phyloP scores from a whole-genome alignment of 1,140 invertebrate species.

The Drosophila serrata region DNA sequence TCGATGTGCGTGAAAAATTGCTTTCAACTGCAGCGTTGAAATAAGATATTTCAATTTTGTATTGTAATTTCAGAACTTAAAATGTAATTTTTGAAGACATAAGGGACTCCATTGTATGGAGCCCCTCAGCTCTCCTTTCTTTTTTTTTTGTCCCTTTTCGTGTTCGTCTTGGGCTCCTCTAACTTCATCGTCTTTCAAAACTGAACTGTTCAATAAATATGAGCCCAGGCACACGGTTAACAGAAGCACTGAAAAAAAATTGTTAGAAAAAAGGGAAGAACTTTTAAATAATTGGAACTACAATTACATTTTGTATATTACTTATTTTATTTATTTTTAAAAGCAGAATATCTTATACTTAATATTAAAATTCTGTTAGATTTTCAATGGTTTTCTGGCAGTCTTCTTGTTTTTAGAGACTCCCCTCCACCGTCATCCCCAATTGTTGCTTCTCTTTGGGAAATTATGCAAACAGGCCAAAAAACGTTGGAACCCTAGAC shows the following conservation, averaged over 20 bases:
- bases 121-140: neutral
- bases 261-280: neutral
- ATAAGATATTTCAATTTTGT: slow-evolving; percentile 82
- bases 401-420: neutral
- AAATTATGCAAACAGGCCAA: slow-evolving; percentile 73
- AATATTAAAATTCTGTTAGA: neutral
- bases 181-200: slow-evolving; percentile 32
- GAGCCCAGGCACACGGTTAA: slow-evolving; percentile 4
- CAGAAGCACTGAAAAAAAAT: slow-evolving; percentile 1
- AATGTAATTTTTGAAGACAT: slow-evolving; percentile 78
- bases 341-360: neutral
- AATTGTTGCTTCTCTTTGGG: slow-evolving; percentile 71
- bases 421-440: neutral
- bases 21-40: slow-evolving; percentile 70
- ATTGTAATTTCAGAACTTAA: slow-evolving; percentile 78
- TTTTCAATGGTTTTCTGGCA: neutral
- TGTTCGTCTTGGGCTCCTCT: slow-evolving; percentile 4
- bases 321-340: neutral
- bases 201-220: slow-evolving; percentile 40
- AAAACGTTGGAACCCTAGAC: slow-evolving; percentile 38
- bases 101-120: slow-evolving; percentile 52
- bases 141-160: neutral
- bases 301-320: neutral
- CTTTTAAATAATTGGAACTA: neutral
- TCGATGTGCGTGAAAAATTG: slow-evolving; percentile 78